Evolutionary conservation across 2,113 vertebrate genomes (phyloP).

Genomic region (Perca schrenkii): DNA sequence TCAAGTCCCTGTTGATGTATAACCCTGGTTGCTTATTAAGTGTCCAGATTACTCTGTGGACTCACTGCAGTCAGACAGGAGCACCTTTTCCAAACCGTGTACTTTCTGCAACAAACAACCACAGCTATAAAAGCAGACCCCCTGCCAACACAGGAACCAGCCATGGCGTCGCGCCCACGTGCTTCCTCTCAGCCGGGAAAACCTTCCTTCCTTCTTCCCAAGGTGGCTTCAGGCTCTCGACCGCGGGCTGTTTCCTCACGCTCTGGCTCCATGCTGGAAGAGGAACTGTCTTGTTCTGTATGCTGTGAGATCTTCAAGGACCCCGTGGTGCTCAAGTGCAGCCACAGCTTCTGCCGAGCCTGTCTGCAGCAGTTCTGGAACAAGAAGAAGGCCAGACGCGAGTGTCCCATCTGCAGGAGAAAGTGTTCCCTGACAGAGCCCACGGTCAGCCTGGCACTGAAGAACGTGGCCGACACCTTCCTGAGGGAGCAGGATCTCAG

Average conservation of each 20-base stretch:
- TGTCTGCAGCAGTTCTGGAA: conserved; percentile 86
- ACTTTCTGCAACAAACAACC: background rate
- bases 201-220: conserved; percentile 70
- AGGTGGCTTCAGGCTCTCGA: conserved; percentile 49
- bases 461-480: conserved; percentile 84
- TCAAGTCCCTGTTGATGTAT: conserved; percentile 68
- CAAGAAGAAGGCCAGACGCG: conserved; percentile 78
- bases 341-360: conserved; percentile 86
- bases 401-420: conserved; percentile 84
- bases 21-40: conserved; percentile 46
- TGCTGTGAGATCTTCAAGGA: conserved; percentile 87
- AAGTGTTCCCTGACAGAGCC: conserved; percentile 83
- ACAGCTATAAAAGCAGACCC: background rate
- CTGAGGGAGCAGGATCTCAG: conserved; percentile 72
- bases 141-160: conserved; percentile 7
- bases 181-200: conserved; percentile 83
- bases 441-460: conserved; percentile 83
- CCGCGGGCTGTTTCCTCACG: conserved; percentile 76
- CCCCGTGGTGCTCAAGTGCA: conserved; percentile 87
- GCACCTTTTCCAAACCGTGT: background rate
- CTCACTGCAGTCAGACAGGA: conserved; percentile 22
- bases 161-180: conserved; percentile 80
- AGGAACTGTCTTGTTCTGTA: conserved; percentile 85
- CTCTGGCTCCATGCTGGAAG: conserved; percentile 79
- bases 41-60: conserved; percentile 43